Conservation (phyloP, 2,113 vertebrate species). For the Scomber colias region DNA sequence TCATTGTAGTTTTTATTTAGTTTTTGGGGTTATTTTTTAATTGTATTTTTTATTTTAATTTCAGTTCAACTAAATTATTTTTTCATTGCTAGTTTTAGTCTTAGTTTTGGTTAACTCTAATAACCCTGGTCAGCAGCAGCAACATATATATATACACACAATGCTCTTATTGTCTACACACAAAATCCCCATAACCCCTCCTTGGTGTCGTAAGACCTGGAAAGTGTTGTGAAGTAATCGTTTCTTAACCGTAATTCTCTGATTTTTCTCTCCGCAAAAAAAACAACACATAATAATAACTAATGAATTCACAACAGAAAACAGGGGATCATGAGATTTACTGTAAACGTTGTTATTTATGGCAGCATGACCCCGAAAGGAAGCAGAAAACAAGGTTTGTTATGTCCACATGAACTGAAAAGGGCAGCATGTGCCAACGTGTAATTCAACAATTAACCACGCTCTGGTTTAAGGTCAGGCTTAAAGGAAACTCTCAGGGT, state of each 20-base stretch:
- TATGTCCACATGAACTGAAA: no score
- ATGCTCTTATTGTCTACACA: not conserved
- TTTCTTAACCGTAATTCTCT: constrained; percentile 4
- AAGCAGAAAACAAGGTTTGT: not conserved
- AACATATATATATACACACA: not conserved
- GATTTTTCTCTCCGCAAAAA: not conserved
- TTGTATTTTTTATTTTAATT: no score
- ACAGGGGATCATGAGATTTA: not conserved
- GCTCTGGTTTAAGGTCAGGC: not conserved
- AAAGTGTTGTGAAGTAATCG: not conserved
- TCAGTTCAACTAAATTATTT: no score
- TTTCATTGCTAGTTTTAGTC: no score
- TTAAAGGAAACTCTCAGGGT: not conserved
- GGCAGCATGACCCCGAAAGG: not conserved
- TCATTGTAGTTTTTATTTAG: no score
- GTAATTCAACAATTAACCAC: not conserved
- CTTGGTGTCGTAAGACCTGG: no score
- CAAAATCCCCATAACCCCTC: no score
- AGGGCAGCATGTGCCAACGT: not conserved
- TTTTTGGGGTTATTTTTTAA: no score
- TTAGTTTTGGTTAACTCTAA: no score
- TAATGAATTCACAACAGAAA: not conserved
- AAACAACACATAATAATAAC: not conserved
- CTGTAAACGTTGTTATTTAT: not conserved
- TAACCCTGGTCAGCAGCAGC: not conserved